These are phyloP conservation scores for Magallana ariakensis DNA, from an alignment of 1,140 invertebrate genomes.

Conservation along the genomic window DNA sequence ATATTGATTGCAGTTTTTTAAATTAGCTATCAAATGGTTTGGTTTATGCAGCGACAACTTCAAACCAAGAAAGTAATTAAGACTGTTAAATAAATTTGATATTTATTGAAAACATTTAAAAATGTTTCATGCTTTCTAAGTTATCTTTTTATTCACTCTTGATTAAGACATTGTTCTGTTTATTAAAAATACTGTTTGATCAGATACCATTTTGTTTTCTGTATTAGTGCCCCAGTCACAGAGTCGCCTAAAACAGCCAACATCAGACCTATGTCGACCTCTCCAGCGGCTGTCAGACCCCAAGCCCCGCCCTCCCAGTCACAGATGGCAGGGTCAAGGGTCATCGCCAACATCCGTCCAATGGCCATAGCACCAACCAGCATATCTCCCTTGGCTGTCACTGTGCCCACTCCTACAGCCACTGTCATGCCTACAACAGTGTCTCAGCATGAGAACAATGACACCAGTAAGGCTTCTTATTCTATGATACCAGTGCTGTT, in stretches of 20 bases:
- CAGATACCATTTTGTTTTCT: neutral
- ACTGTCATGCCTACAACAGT: constrained; percentile 86
- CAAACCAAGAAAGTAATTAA: no score
- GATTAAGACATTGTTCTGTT: no score
- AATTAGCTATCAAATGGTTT: no score
- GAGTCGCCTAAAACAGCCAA: constrained; percentile 92
- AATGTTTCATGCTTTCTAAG: no score
- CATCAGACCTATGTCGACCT: constrained; percentile 92
- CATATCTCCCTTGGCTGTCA: constrained; percentile 59
- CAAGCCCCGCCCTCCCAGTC: constrained; percentile 75
- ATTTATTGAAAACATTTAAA: no score
- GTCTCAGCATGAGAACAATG: constrained; percentile 66
- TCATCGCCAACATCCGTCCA: constrained; percentile 93
- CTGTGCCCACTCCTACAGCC: constrained; percentile 82
- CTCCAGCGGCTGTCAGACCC: constrained; percentile 64
- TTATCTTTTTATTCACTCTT: no score
- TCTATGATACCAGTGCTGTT: neutral
- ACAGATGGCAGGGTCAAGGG: constrained; percentile 74
- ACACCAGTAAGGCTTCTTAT: constrained; percentile 32
- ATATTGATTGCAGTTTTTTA: no score
- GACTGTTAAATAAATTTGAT: no score
- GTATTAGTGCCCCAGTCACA: constrained; percentile 85
- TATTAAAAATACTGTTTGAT: no score
- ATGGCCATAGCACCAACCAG: constrained; percentile 86
- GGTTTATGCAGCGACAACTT: no score